phyloP scores from a whole-genome alignment of 1,140 invertebrate species.

The Dermatophagoides farinae region DNA sequence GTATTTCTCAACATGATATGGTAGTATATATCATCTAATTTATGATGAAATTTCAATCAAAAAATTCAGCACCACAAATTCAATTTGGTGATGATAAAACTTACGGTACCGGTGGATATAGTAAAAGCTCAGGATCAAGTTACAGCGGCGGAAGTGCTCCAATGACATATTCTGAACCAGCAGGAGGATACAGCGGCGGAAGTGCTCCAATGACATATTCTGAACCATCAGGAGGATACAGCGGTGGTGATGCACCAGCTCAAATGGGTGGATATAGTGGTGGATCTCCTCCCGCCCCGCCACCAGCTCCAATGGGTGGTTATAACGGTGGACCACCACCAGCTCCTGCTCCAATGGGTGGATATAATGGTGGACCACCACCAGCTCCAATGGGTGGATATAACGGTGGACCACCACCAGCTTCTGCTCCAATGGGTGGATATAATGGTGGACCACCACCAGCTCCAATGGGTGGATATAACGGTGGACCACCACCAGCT shows the following conservation, averaged over 20 bases:
- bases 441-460: background rate
- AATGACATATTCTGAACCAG: background rate
- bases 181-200: background rate
- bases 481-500: background rate
- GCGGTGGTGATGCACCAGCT: background rate
- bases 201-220: background rate
- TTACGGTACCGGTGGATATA: background rate
- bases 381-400: background rate
- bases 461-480: background rate
- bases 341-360: background rate
- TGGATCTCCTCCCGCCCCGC: background rate
- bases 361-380: background rate
- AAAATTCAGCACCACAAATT: background rate
- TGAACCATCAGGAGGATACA: background rate
- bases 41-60: too few relatives aligned
- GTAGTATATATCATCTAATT: too few relatives aligned
- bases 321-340: background rate
- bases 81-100: constrained; percentile 1
- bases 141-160: background rate
- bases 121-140: background rate
- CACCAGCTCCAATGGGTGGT: background rate
- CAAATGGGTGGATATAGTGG: background rate
- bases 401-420: background rate
- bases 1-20: too few relatives aligned
- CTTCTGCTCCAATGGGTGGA: background rate